Evolutionary conservation across 1,140 invertebrate species (phyloP), one percentile per base, ranked within the genome.

Genomic region (Amyelois transitella): DNA sequence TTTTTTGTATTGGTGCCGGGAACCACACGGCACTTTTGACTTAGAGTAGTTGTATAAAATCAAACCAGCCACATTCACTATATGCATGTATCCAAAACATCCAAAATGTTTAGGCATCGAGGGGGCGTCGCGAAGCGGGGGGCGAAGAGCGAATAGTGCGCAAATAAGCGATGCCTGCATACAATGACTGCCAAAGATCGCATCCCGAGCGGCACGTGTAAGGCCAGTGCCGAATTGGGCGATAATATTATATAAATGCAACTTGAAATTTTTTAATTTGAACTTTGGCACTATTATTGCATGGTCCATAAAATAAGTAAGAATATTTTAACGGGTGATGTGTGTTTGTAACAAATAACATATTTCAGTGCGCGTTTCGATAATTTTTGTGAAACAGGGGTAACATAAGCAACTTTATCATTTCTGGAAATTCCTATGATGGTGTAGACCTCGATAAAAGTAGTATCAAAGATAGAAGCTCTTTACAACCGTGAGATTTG

Each of bases 171-270:
- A 70, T 71, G 68, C 69, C 69, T 81, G 82, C 82, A 86, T 83
- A 82, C 80, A 86, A 82, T 82, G 81, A 77, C 73, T 80, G 81
- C 77, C 78, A 81, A 79, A 78, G 77, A 86, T 83, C 83, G 81
- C 83, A 84, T 86, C 76, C 75, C 78, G 75, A 69, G 70, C 77
- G 83, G 78, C 83, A 84, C 83, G 83, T 86, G 83, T 86, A 86
- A 84, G 66, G 62, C 44, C 83, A 81, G 83, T 49, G 66, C 55
- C 76, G 83, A 74, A 86, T 66, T 75, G 18, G 58, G 58, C 12
- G 32, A 38, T 2, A 4, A 14, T 4, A 2, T 4, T 32, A 14
- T 38, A 14, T 38, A 43, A 17, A 38, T 38, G 32, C 32, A 38
- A 38, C 32, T 38, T 38, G 32, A 12, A n/a, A n/a, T 14, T 38